phyloP scores from a whole-genome alignment of 1,140 invertebrate genomes.

The Bombus haemorrhoidalis region DNA sequence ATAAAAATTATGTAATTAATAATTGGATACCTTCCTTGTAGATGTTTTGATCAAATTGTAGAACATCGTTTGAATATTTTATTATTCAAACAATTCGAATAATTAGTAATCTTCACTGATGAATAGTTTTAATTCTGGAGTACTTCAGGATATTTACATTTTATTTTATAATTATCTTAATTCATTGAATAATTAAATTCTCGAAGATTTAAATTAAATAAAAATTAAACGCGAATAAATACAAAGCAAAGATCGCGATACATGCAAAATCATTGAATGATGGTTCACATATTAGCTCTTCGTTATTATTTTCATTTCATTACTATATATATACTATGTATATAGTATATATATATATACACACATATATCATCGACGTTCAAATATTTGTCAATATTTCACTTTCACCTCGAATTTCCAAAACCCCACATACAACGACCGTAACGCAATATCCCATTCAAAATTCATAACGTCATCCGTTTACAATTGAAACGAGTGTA shows the following conservation, averaged over 20 bases:
- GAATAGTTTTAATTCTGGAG: not conserved
- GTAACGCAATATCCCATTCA: not conserved
- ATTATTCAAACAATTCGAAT: too few species aligned
- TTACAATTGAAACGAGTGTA: not conserved
- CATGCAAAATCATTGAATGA: not conserved
- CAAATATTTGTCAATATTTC: conserved; percentile 11
- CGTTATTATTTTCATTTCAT: conserved; percentile 9
- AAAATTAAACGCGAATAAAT: not conserved
- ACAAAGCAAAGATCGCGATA: not conserved
- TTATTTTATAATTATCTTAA: not conserved
- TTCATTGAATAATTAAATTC: not conserved
- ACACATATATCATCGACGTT: not conserved
- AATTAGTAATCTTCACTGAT: too few species aligned
- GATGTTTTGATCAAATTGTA: too few species aligned
- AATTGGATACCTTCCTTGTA: too few species aligned
- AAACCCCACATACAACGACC: not conserved
- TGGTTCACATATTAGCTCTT: not conserved
- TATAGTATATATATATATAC: not conserved
- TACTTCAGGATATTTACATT: not conserved
- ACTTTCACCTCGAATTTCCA: not conserved
- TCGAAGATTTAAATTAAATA: not conserved
- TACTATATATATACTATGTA: not conserved
- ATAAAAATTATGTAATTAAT: too few species aligned
- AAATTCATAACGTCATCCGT: not conserved
- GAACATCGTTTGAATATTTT: too few species aligned